Evolutionary conservation across 2,113 vertebrate species (phyloP), one percentile per base, ranked within the genome.

Genomic region (Phaethornis superciliosus): DNA sequence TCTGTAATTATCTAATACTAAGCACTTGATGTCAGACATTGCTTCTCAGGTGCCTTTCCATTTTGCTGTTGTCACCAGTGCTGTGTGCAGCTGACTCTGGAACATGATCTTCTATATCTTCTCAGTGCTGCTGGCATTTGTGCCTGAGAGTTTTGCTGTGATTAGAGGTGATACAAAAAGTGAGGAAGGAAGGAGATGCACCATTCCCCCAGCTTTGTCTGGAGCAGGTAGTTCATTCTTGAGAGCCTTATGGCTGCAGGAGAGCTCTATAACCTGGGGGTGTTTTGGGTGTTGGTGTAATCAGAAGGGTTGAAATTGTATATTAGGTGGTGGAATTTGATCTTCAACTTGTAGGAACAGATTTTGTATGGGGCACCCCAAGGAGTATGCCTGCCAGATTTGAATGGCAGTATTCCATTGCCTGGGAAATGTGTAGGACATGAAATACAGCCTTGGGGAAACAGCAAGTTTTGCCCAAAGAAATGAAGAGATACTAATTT

Each of bases 351-450:
- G 75, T 78, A 90, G 74, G 62, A 82, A 56, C 85, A 77, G 85
- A 90, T 89, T 89, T 83, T 62, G 19, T 75, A 56, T 27, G 56
- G 87, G 75, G 89, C 58, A 68, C 81, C 68, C 44, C 12, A 55
- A 80, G 46, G 60, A 94, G 37, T 5, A 32, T 22, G 27, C 76
- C 76, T 86, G 79, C 62, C 74, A 64, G 75, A 83, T 95, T 93
- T 96, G 71, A 91, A 95, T 95, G 95, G 85, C 87, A 91, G 2
- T 90, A 55, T 90, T 90, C 94, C 89, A 74, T 71, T 79, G 83
- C 95, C 71, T 96, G 95, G 95, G 97, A 97, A 97, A 93, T 67
- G 90, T 94, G 91, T 94, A 95, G 95, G 94, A 90, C 81, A 91
- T 35, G 72, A 96, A 95, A 94, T 52, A 79, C 37, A 90, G 93